phyloP scores from a whole-genome alignment of 2,797 vertebrate species.

The Rhinoraja longicauda region DNA sequence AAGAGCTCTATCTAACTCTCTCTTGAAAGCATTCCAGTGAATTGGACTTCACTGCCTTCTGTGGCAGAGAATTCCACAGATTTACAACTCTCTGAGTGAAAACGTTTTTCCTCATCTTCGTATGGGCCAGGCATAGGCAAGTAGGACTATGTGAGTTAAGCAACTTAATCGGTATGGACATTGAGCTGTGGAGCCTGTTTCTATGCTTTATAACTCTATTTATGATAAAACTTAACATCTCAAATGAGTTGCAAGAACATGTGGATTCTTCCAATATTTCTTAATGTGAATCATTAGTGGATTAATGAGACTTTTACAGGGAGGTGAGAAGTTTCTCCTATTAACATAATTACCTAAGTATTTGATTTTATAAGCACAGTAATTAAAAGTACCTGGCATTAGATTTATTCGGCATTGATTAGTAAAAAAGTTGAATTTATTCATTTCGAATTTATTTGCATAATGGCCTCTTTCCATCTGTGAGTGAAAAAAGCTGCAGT shows the following conservation, averaged over 20 bases:
- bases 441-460: background rate
- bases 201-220: no score
- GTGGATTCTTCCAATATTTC: background rate
- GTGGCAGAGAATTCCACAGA: no score
- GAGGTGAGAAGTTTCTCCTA: slow-evolving; percentile 4
- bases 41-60: no score
- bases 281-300: background rate
- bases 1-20: no score
- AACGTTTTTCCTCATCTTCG: no score
- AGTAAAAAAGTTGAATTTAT: background rate
- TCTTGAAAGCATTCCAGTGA: no score
- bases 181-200: no score
- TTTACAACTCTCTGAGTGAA: no score
- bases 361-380: slow-evolving; percentile 16
- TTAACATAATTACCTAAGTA: background rate
- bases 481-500: background rate
- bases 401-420: slow-evolving; percentile 16
- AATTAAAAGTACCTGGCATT: slow-evolving; percentile 1
- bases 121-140: no score
- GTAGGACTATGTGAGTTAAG: no score
- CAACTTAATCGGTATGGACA: no score
- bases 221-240: background rate
- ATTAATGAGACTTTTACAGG: background rate
- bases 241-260: background rate
- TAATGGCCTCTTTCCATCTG: background rate